Evolutionary conservation across 2,888 invertebrate genomes (phyloP), one percentile per base, ranked within the genome.

Genomic region (Drosophila buzzatii): DNA sequence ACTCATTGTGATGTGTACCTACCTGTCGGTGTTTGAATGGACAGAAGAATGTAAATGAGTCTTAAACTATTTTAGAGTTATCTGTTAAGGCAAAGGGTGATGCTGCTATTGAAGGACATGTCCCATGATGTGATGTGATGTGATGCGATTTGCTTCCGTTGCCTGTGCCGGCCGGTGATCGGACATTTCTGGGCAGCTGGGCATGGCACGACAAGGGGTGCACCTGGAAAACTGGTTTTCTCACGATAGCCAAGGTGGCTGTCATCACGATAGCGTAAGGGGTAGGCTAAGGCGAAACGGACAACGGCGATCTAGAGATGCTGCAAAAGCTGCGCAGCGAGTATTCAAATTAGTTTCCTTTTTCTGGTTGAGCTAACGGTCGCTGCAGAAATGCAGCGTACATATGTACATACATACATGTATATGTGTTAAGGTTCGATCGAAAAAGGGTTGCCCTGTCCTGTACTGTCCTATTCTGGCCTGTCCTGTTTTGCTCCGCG

Each of bases 191-290:
- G 42, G 44, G 56, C 57, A 61, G 69, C 63, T 56, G 59, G 68
- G 47, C 47, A 60, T 51, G 33, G 45, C 20, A 7, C 45, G 56
- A n/a, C n/a, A 7, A 71, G 37, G 53, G 33, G 41, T 47, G 61
- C 71, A 68, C 47, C 63, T 65, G 55, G 70, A 52, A 90, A 85
- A 85, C 85, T 77, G 85, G 85, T 90, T 85, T 86, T 85, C 88
- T 87, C 88, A 89, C 90, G 85, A 71, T 77, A 73, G 71, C 73
- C 83, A 64, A 37, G 35, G 6, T 58, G 23, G 49, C 62, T 68
- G 58, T 65, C 65, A 61, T 51, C 44, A 57, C 51, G 31, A 18
- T 39, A 6, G 18, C 16, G 20, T n/a, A 41, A 55, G 62, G 64
- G 72, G 20, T 52, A 56, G 39, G 44, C 49, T 53, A 44, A 66